Base-by-base conservation (phyloP, 2,797 vertebrate genomes). In the Simalia tracyae region DNA sequence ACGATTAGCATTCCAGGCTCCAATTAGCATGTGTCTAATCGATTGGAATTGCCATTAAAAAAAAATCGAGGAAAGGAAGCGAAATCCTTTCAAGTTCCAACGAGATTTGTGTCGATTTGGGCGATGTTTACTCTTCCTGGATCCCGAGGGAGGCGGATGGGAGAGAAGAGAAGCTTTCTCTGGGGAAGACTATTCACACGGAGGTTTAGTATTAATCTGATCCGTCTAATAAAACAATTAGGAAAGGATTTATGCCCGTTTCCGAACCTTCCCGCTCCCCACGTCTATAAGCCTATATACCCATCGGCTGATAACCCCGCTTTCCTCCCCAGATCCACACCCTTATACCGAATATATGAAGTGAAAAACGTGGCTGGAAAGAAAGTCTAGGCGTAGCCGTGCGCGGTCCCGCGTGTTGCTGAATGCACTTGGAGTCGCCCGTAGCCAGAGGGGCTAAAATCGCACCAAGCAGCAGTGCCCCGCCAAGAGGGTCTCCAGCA, bases 191-290 rank as follows among this genome's bases (percentile, higher is more conserved):
- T 91, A 95, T 96, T 96, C 95, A 91, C 96, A 94, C 93, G 96
- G 95, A 94, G 95, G 95, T 97, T 96, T 93, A 94, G 95, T 95
- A 95, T 93, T 96, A 96, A 91, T 96, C 96, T 91, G 95, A 96
- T 96, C 95, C 94, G 92, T 94, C 95, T 94, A 92, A 93, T 95
- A 95, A 95, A 96, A 96, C 96, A 95, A 96, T 95, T 92, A 93
- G 72, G 84, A 12, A 90, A 87, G 54, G 85, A 92, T 92, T 88
- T 88, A 54, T 84, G 92, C 93, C 94, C 91, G 92, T 93, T 88
- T 94, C 81, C 56, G 63, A 95, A 93, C 66, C 64, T 28, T 22
- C 8, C 50, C n/a, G 50, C n/a, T 17, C 31, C 36, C 87, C 31
- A 17, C 57, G 11, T 28, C 72, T 19, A 89, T 88, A 76, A 84